Conservation (phyloP, 2,113 vertebrate genomes). For the Esox niger region DNA sequence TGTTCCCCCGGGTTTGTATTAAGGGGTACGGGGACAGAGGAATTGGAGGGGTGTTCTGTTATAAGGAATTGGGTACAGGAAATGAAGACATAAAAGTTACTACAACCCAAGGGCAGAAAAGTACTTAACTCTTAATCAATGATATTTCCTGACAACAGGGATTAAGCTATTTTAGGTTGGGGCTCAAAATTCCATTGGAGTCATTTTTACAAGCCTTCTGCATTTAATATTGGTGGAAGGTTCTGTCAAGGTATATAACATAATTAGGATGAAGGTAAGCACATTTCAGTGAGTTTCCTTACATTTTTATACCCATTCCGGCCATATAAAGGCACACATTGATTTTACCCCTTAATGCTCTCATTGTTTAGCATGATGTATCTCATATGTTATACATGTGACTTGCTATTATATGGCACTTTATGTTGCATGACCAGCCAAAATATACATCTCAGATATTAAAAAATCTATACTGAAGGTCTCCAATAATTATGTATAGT, state of each 20-base stretch:
- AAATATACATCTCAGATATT: conserved; percentile 56
- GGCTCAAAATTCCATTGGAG: conserved; percentile 49
- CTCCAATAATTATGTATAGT: conserved; percentile 8
- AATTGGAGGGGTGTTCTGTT: conserved; percentile 17
- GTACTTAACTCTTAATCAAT: conserved; percentile 22
- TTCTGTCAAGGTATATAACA: conserved; percentile 49
- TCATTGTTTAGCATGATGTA: conserved; percentile 65
- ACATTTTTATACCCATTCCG: conserved; percentile 45
- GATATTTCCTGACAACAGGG: conserved; percentile 32
- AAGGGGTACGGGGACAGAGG: not conserved
- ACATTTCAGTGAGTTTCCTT: conserved; percentile 18
- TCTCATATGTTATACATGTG: conserved; percentile 68
- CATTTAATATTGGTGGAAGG: conserved; percentile 42
- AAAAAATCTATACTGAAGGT: not conserved
- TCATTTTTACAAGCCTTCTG: conserved; percentile 62
- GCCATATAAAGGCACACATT: conserved; percentile 69
- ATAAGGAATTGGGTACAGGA: conserved; percentile 46
- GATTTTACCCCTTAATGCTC: conserved; percentile 69
- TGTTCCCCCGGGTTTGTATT: conserved; percentile 18
- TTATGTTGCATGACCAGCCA: conserved; percentile 42
- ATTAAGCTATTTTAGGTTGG: conserved; percentile 40
- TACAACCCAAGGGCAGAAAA: conserved; percentile 30
- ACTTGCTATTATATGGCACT: conserved; percentile 31
- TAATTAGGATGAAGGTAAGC: conserved; percentile 60
- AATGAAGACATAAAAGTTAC: conserved; percentile 49